Conservation (phyloP, 2,113 vertebrate genomes). For the Proteles cristata region DNA sequence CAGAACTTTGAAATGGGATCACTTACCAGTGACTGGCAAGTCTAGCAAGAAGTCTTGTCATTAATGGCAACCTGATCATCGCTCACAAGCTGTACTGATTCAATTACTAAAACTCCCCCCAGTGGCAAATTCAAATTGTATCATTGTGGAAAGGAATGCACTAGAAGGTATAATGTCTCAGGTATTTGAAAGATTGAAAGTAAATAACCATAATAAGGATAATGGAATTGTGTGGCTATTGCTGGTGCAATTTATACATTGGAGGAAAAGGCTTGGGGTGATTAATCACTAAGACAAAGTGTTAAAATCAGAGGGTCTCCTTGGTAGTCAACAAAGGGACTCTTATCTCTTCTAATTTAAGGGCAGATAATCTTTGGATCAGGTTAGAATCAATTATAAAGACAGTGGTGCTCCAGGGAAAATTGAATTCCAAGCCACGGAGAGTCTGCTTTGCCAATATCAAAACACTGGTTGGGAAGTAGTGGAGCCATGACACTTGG, state of each 20-base stretch:
- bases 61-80: neutral
- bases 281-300: conserved; percentile 28
- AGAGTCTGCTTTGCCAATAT: neutral
- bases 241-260: neutral
- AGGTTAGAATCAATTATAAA: neutral
- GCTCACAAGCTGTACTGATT: neutral
- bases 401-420: neutral
- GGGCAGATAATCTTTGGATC: neutral
- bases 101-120: neutral
- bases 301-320: conserved; percentile 22
- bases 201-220: neutral
- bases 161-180: neutral
- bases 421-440: neutral
- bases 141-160: neutral
- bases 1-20: neutral
- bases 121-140: neutral
- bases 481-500: neutral
- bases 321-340: neutral
- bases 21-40: neutral
- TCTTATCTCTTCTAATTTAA: neutral
- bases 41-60: neutral
- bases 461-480: neutral
- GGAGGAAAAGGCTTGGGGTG: neutral
- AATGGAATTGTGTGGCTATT: neutral
- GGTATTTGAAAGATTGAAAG: neutral